These are phyloP conservation scores for Probaryconus sp. DNA, from an alignment of 1,140 invertebrate genomes.

Conservation along the genomic window DNA sequence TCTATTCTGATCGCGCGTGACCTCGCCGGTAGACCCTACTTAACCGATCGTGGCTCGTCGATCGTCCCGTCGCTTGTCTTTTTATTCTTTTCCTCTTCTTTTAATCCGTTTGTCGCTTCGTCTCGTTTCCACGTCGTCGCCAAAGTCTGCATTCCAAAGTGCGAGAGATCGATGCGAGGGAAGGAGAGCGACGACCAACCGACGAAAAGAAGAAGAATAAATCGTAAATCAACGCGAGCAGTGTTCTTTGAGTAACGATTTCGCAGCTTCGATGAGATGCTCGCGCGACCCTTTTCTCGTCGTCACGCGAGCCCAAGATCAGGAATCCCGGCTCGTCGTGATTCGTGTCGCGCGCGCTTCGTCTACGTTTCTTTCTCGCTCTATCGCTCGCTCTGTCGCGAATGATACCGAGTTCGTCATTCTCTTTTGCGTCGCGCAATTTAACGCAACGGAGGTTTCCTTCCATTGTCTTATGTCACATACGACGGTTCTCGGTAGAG, in stretches of 20 bases:
- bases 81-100: conserved; percentile 29
- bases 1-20: conserved; percentile 63
- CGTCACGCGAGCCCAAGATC: conserved; percentile 7
- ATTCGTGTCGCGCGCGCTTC: conserved; percentile 42
- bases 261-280: conserved; percentile 34
- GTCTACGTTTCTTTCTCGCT: too few species aligned
- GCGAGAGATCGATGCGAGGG: conserved; percentile 43
- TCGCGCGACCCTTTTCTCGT: conserved; percentile 33
- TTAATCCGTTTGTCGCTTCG: conserved; percentile 12
- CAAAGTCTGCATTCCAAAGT: conserved; percentile 64
- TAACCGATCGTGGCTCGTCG: conserved; percentile 60
- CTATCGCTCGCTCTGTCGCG: conserved; percentile 12
- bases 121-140: conserved; percentile 8
- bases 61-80: conserved; percentile 32
- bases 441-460: conserved; percentile 46
- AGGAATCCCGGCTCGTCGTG: conserved; percentile 35
- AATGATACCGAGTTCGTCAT: conserved; percentile 14
- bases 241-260: conserved; percentile 65
- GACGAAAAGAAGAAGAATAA: conserved; percentile 35
- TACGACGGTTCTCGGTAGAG: conserved; percentile 25
- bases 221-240: conserved; percentile 67
- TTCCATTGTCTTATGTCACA: conserved; percentile 39
- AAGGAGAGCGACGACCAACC: background rate
- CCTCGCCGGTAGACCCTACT: conserved; percentile 63
- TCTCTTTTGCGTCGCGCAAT: conserved; percentile 47